Evolutionary conservation across 2,797 vertebrate species (phyloP), one percentile per base, ranked within the genome.

Genomic region (Pygocentrus nattereri): DNA sequence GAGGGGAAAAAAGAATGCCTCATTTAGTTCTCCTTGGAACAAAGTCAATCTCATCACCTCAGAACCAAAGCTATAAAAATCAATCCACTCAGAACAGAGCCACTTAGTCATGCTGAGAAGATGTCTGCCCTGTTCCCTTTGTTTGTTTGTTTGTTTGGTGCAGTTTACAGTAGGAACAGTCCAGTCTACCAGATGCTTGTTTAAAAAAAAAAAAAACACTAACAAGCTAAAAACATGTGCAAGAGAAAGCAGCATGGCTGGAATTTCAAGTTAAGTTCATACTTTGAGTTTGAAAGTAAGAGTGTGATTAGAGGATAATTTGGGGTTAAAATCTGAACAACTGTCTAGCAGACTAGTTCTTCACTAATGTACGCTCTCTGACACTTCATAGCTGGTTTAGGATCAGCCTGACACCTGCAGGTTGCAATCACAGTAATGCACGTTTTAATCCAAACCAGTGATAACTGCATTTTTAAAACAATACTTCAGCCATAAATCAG

Each of bases 1-100:
- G 23, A 38, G 13, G 41, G 41, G 15, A 47, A 41, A 62, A 13
- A 70, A 75, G 3, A 68, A 38, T 62, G 30, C 23, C 58, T 70
- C 82, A 64, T 76, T 72, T 76, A 44, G n/a, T 73, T 74, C n/a
- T 82, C 65, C 61, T 76, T 82, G 77, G 76, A 82, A 76, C 56
- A 81, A 82, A 72, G 73, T 78, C 69, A 59, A 79, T 74, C 76
- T 76, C 65, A 67, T 72, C 62, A 76, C 64, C 65, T 78, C 31
- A 71, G 23, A 80, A 74, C 8, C 27, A 23, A 65, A 82, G 59
- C 70, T 71, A 64, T 79, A 38, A 74, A 82, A 82, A 78, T 82
- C 76, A 78, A 82, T 82, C 23, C 49, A 13, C 58, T 61, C 62
- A 15, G 7, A 52, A 61, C 54, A 54, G 52, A 44, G 19, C 58